These are phyloP conservation scores for Lycaon pictus DNA, from an alignment of 2,113 vertebrate species.

Conservation along the genomic window DNA sequence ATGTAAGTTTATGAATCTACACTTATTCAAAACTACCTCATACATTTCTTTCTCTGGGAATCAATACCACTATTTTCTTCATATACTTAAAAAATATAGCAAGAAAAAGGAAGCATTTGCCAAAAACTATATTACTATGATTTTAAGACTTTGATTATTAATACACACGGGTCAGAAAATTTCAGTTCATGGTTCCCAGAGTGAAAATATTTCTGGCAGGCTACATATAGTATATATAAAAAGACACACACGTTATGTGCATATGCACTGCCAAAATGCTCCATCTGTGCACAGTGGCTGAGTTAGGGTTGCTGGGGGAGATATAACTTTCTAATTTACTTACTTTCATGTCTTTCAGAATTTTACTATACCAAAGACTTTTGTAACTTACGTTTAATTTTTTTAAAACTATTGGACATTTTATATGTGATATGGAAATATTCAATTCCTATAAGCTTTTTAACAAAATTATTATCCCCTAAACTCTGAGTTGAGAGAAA, in stretches of 20 bases:
- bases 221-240: constrained; percentile 57
- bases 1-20: constrained; percentile 42
- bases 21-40: constrained; percentile 64
- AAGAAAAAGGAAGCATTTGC: constrained; percentile 41
- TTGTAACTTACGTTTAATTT: constrained; percentile 21
- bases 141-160: constrained; percentile 74
- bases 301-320: constrained; percentile 36
- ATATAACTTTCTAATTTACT: constrained; percentile 53
- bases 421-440: not conserved
- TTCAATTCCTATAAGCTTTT: not conserved
- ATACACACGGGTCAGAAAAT: constrained; percentile 62
- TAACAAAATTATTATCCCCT: constrained; percentile 10
- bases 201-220: constrained; percentile 65
- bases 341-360: constrained; percentile 50
- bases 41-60: constrained; percentile 56
- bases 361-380: constrained; percentile 43
- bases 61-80: constrained; percentile 8
- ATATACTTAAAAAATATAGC: constrained; percentile 57
- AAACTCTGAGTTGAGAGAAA: not conserved
- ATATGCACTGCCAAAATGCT: constrained; percentile 37
- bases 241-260: not conserved
- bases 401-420: not conserved
- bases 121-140: constrained; percentile 44
- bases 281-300: constrained; percentile 56
- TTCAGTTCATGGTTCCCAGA: constrained; percentile 65